phyloP scores from a whole-genome alignment of 2,888 invertebrate species.

The Sericinus montela region DNA sequence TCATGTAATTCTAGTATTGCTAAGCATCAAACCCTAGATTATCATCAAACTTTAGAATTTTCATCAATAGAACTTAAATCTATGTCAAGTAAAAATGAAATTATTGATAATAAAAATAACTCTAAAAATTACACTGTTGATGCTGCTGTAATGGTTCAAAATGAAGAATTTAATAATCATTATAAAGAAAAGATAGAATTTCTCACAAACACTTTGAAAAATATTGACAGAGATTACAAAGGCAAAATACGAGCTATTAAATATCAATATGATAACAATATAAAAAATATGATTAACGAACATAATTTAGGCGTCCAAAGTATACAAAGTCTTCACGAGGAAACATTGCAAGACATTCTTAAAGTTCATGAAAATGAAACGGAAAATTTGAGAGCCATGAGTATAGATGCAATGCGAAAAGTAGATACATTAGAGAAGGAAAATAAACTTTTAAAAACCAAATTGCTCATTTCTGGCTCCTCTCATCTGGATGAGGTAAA shows the following conservation, averaged over 20 bases:
- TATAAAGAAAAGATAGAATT: constrained; percentile 50
- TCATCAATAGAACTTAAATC: constrained; percentile 1
- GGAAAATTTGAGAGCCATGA: constrained; percentile 65
- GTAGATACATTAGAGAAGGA: constrained; percentile 63
- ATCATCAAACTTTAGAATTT: neutral
- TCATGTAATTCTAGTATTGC: neutral
- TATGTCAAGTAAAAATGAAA: neutral
- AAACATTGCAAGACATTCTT: constrained; percentile 65
- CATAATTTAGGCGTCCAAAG: constrained; percentile 76
- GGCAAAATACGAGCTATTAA: constrained; percentile 68
- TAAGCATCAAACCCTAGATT: neutral
- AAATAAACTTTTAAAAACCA: constrained; percentile 45
- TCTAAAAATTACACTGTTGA: constrained; percentile 14
- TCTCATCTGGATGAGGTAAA: constrained; percentile 44
- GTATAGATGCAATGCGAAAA: constrained; percentile 66
- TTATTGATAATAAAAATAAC: neutral
- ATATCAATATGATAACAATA: constrained; percentile 74
- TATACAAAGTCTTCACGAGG: constrained; percentile 76
- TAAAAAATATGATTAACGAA: constrained; percentile 71
- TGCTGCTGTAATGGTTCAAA: constrained; percentile 39
- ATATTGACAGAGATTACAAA: constrained; percentile 55
- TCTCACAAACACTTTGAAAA: constrained; percentile 49
- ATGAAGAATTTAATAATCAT: constrained; percentile 52
- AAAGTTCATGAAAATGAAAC: constrained; percentile 74
- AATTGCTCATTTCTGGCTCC: constrained; percentile 30